Percentiles rank a stretch among this genome's conserved stretches.
Conservation (phyloP, 2,113 vertebrate genomes). For the Aegypius monachus region DNA sequence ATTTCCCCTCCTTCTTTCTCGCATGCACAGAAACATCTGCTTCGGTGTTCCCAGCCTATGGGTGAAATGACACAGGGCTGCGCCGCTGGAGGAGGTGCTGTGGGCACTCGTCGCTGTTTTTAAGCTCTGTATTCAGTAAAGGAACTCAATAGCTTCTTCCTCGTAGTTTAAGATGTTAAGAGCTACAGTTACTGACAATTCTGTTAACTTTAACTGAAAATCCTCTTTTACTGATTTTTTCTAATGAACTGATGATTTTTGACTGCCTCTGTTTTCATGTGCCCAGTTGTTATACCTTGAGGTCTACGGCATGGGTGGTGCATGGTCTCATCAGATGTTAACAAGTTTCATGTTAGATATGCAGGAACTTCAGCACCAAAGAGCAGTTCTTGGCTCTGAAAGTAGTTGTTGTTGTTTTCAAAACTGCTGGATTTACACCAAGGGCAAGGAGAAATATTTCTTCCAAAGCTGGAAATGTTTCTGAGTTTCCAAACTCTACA, state of each 20-base stretch:
- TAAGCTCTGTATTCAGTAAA: background rate
- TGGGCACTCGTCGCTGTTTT: background rate
- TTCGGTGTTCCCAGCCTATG: background rate
- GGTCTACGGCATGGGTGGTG: background rate
- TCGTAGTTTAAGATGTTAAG: background rate
- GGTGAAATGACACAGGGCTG: background rate
- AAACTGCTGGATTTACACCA: background rate
- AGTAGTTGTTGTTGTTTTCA: background rate
- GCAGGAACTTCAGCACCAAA: background rate
- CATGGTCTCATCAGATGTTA: background rate
- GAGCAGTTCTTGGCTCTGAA: background rate
- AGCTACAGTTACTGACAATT: background rate
- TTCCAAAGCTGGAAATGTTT: background rate
- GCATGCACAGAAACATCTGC: background rate
- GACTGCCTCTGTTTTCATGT: background rate
- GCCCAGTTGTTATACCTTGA: background rate
- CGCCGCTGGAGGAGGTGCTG: background rate
- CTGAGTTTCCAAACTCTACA: background rate
- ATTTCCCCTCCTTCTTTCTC: background rate
- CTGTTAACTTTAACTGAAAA: background rate
- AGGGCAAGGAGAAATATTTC: background rate
- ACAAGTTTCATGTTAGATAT: background rate
- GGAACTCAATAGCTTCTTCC: background rate
- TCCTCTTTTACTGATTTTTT: background rate
- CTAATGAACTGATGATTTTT: background rate